Evolutionary conservation across 2,797 vertebrate species (phyloP).

Genomic region (Pyrocephalus nanus): DNA sequence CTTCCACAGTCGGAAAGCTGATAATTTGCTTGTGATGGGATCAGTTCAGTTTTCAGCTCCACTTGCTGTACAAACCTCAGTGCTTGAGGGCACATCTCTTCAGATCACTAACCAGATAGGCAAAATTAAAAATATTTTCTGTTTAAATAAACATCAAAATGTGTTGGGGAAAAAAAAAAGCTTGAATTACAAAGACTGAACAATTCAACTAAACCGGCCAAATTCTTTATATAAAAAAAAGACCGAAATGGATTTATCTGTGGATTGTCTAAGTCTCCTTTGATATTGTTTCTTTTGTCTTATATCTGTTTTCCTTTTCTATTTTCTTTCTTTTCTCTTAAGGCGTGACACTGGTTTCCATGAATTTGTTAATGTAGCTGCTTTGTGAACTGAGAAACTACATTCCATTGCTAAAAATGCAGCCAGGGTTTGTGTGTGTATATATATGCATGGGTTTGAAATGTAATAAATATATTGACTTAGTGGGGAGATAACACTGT

Average conservation of each 20-base stretch:
- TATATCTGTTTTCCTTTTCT: not conserved
- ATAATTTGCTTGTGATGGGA: slow-evolving; percentile 66
- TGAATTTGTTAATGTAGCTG: not conserved
- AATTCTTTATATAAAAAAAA: not conserved
- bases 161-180: not conserved
- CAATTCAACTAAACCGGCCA: not conserved
- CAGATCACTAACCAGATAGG: not conserved
- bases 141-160: not conserved
- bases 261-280: not conserved
- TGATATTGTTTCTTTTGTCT: not conserved
- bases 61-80: slow-evolving; percentile 8
- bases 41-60: slow-evolving; percentile 40
- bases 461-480: not conserved
- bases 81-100: slow-evolving; percentile 54
- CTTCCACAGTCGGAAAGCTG: slow-evolving; percentile 70
- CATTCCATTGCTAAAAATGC: not conserved
- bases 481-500: not conserved
- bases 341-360: not conserved
- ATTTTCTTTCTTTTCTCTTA: not conserved
- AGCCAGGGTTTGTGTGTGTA: not conserved
- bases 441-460: not conserved
- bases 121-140: slow-evolving; percentile 55
- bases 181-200: not conserved
- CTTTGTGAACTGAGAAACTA: not conserved
- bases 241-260: not conserved